Evolutionary conservation across 2,888 invertebrate species (phyloP).

Genomic region (Acronicta aceris): DNA sequence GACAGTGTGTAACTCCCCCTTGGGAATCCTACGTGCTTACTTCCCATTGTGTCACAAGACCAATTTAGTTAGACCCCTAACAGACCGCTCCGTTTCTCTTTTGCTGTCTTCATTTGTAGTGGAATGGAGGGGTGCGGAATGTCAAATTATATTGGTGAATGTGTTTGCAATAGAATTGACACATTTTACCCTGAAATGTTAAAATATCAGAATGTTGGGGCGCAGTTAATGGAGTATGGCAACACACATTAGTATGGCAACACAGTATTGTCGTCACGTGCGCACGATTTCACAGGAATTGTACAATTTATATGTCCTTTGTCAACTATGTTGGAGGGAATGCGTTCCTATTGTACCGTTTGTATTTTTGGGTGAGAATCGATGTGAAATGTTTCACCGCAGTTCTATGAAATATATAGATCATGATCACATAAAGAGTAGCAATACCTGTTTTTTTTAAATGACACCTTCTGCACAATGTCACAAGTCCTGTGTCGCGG

Average conservation of each 20-base stretch:
- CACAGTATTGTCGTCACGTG: slow-evolving; percentile 73
- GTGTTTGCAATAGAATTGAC: slow-evolving; percentile 61
- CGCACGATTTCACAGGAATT: slow-evolving; percentile 64
- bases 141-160: slow-evolving; percentile 60
- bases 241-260: slow-evolving; percentile 50
- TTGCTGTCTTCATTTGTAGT: not conserved
- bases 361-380: slow-evolving; percentile 8
- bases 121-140: slow-evolving; percentile 35
- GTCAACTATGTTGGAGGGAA: slow-evolving; percentile 34
- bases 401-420: not conserved
- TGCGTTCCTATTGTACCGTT: slow-evolving; percentile 4
- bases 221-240: slow-evolving; percentile 74
- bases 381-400: slow-evolving; percentile 4
- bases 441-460: not conserved
- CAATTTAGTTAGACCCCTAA: slow-evolving; percentile 58
- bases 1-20: slow-evolving; percentile 59
- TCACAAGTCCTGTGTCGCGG: too few relatives aligned
- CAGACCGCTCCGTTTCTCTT: not conserved
- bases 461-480: too few relatives aligned
- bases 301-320: slow-evolving; percentile 57
- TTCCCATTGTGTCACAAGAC: slow-evolving; percentile 63
- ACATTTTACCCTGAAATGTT: slow-evolving; percentile 77
- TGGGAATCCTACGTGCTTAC: slow-evolving; percentile 71
- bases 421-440: not conserved
- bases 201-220: slow-evolving; percentile 67